These are phyloP conservation scores for Pipa parva DNA, from an alignment of 2,113 vertebrate genomes.

Conservation along the genomic window DNA sequence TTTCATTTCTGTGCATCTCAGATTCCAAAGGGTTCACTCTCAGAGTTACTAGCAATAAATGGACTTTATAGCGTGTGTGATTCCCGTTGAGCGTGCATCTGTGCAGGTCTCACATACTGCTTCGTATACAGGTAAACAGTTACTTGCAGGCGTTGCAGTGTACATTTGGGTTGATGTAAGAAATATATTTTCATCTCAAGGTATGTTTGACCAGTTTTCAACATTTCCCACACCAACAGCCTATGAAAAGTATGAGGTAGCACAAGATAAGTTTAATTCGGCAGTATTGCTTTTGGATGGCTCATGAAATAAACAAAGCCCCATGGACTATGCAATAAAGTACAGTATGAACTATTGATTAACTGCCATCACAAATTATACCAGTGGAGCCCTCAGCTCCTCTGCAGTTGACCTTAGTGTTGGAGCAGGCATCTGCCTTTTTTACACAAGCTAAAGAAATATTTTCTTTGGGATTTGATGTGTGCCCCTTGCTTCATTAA, in stretches of 20 bases:
- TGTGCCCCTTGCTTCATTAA: constrained; percentile 35
- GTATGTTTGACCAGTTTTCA: background rate
- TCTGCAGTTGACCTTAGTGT: constrained; percentile 23
- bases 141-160: background rate
- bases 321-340: background rate
- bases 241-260: constrained; percentile 11
- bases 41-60: too few species aligned
- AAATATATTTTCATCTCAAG: background rate
- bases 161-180: background rate
- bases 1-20: too few species aligned
- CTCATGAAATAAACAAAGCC: constrained; percentile 1
- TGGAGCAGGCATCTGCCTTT: constrained; percentile 28
- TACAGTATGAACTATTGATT: constrained; percentile 29
- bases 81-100: too few species aligned
- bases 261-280: constrained; percentile 16
- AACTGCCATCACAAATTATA: constrained; percentile 31
- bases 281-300: background rate
- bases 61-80: too few species aligned
- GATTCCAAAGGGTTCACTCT: too few species aligned
- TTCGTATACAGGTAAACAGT: too few species aligned
- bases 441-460: constrained; percentile 38
- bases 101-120: too few species aligned
- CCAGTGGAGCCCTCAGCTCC: constrained; percentile 13
- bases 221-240: background rate
- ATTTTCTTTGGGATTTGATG: constrained; percentile 41